Evolutionary conservation across 2,888 invertebrate species (phyloP).

Genomic region (Tipula confusa): DNA sequence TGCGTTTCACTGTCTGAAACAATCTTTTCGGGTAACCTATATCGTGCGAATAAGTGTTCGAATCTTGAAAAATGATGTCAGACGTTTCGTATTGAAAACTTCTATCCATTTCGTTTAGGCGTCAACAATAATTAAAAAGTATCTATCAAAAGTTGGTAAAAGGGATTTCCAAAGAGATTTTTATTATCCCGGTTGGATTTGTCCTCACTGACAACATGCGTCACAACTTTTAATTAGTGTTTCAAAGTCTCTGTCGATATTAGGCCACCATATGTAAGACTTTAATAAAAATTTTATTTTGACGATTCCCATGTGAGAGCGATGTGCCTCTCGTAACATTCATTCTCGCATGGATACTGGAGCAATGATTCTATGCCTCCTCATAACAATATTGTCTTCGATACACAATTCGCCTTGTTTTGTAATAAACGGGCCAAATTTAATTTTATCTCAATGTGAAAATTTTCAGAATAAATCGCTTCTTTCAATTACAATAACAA

Average conservation of each 20-base stretch:
- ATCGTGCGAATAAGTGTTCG: too few species aligned
- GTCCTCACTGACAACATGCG: conserved; percentile 1
- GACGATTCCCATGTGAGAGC: neutral
- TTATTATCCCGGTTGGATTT: neutral
- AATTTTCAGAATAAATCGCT: neutral
- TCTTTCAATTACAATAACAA: neutral
- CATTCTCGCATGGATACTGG: neutral
- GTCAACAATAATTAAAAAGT: neutral
- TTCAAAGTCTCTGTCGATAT: neutral
- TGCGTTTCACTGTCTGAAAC: too few species aligned
- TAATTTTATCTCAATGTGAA: neutral
- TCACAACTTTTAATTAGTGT: neutral
- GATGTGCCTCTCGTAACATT: neutral
- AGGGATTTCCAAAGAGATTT: neutral
- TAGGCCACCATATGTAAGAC: neutral
- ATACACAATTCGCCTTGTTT: neutral
- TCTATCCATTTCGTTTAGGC: too few species aligned
- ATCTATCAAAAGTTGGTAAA: neutral
- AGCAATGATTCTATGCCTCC: neutral
- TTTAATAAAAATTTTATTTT: neutral
- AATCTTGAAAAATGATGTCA: too few species aligned
- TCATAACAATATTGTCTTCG: neutral
- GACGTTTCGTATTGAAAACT: too few species aligned
- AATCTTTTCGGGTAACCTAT: too few species aligned
- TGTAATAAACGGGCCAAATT: neutral